These are phyloP conservation scores for Thera britannica DNA, from an alignment of 2,888 invertebrate genomes.

Conservation along the genomic window DNA sequence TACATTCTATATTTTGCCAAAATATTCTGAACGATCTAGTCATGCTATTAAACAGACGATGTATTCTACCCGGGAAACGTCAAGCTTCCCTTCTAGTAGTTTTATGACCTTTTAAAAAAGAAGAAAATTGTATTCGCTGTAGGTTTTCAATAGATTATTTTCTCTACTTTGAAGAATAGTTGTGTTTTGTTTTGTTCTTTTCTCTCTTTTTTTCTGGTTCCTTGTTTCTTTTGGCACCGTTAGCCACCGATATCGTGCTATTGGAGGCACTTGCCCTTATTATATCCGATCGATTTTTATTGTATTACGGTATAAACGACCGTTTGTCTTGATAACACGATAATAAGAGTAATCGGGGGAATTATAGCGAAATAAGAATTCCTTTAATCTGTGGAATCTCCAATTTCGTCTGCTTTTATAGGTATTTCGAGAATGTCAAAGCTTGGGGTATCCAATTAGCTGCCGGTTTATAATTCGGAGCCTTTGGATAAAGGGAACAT, in stretches of 20 bases:
- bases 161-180: too few relatives aligned
- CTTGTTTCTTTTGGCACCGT: too few relatives aligned
- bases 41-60: too few relatives aligned
- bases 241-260: conserved; percentile 4
- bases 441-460: not conserved
- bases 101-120: too few relatives aligned
- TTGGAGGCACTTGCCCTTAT: not conserved
- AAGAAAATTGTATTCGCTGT: too few relatives aligned
- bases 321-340: conserved; percentile 19
- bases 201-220: too few relatives aligned
- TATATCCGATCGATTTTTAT: conserved; percentile 21
- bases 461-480: not conserved
- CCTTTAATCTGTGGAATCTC: conserved; percentile 1
- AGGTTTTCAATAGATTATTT: too few relatives aligned
- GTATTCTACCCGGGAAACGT: too few relatives aligned
- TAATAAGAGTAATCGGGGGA: conserved; percentile 12
- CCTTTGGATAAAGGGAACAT: not conserved
- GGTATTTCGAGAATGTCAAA: conserved; percentile 4
- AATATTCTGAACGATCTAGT: too few relatives aligned
- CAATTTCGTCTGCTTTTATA: not conserved
- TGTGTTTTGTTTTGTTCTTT: too few relatives aligned
- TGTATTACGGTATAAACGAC: conserved; percentile 18
- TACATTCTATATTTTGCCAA: too few relatives aligned
- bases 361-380: conserved; percentile 2
- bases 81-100: too few relatives aligned